These are phyloP conservation scores for Otus sunia DNA, from an alignment of 2,113 vertebrate genomes.

Conservation along the genomic window DNA sequence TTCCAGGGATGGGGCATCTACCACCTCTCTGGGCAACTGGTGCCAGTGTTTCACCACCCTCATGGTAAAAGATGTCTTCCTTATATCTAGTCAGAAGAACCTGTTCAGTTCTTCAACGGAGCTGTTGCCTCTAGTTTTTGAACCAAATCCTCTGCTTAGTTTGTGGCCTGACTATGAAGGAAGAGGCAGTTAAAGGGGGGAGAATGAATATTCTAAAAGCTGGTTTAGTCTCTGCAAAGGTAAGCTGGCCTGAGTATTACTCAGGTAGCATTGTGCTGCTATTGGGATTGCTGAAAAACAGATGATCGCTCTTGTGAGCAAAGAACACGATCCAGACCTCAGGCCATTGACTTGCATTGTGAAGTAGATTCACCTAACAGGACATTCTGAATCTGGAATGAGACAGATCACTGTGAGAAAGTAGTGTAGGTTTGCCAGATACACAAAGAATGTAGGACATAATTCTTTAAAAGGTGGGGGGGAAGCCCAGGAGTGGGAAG, in stretches of 20 bases:
- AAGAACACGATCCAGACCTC: neutral
- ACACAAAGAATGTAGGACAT: neutral
- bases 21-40: neutral
- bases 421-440: neutral
- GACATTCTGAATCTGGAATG: neutral
- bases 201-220: neutral
- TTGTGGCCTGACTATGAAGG: neutral
- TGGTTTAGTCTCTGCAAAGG: neutral
- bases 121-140: neutral
- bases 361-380: neutral
- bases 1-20: neutral
- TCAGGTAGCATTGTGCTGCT: neutral
- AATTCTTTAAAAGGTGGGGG: neutral
- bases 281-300: neutral
- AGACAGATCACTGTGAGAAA: neutral
- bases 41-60: neutral
- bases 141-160: neutral
- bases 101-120: neutral
- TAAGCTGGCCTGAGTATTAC: neutral
- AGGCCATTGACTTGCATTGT: neutral
- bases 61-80: neutral
- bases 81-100: neutral
- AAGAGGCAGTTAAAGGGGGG: neutral
- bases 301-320: neutral
- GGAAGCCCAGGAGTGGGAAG: neutral